phyloP scores from a whole-genome alignment of 30 jellyfish, hydroid and myxozoan genomes.

The Aurelia sp. region DNA sequence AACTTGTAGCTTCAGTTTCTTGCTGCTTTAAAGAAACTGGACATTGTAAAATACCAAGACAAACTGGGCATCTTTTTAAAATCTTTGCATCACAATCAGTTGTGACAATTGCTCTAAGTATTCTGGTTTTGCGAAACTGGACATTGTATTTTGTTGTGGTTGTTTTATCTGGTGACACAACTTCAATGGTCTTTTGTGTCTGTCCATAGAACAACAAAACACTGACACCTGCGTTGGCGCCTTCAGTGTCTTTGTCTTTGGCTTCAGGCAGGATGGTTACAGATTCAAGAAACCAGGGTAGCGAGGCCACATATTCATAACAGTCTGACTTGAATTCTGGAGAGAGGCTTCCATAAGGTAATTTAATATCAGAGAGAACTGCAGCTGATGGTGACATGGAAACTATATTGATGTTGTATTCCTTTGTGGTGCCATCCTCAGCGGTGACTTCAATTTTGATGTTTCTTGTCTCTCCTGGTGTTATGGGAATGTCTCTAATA shows the following conservation, averaged over 20 bases:
- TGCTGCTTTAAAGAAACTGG: conserved; percentile 47
- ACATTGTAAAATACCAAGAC: conserved; percentile 60
- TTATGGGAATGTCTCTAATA: conserved; percentile 53
- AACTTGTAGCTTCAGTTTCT: neutral
- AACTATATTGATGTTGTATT: conserved; percentile 52
- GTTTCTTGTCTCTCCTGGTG: conserved; percentile 52
- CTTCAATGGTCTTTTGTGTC: conserved; percentile 14
- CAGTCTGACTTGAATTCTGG: conserved; percentile 56
- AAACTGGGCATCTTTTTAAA: conserved; percentile 27
- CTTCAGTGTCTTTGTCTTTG: conserved; percentile 47
- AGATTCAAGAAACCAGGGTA: conserved; percentile 55
- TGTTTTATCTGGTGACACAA: conserved; percentile 77
- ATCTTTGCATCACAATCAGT: neutral
- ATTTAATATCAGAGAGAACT: conserved; percentile 52
- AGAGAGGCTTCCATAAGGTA: conserved; percentile 43
- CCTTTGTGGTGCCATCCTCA: conserved; percentile 86
- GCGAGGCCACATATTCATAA: conserved; percentile 42
- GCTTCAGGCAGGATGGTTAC: conserved; percentile 62
- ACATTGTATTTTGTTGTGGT: neutral
- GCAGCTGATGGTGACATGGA: conserved; percentile 77
- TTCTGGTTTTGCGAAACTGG: conserved; percentile 14
- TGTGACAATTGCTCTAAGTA: conserved; percentile 3
- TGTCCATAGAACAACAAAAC: conserved; percentile 56
- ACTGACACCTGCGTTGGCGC: conserved; percentile 39
- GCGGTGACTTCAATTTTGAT: conserved; percentile 86